Percentiles rank a stretch among this genome's conserved stretches.
Conservation (phyloP, 92 coral and sea anemone genomes). For the Phenganax marumi region DNA sequence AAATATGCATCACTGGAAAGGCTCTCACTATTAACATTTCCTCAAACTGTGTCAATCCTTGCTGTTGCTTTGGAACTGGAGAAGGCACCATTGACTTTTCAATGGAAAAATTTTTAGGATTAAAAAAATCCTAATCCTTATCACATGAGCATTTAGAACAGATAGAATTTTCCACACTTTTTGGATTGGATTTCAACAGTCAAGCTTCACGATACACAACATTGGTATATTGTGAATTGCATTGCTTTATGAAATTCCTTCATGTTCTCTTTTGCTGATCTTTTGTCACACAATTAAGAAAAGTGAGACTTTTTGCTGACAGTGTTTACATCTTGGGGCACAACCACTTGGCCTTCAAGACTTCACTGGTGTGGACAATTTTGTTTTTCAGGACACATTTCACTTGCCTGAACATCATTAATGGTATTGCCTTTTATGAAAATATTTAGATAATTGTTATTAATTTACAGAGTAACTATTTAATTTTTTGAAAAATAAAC, state of each 20-base stretch:
- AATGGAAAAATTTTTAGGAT: slow-evolving; percentile 54
- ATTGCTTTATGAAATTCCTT: slow-evolving; percentile 53
- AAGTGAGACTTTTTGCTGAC: too few species aligned
- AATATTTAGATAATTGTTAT: too few species aligned
- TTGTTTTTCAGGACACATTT: too few species aligned
- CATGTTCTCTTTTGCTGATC: slow-evolving; percentile 48
- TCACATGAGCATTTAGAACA: slow-evolving; percentile 60
- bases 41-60: too few species aligned
- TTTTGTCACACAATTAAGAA: slow-evolving; percentile 46
- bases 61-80: slow-evolving; percentile 58
- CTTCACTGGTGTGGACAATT: too few species aligned
- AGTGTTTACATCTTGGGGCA: neutral
- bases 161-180: slow-evolving; percentile 35
- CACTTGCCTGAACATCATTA: too few species aligned
- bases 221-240: slow-evolving; percentile 47
- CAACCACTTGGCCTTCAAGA: neutral
- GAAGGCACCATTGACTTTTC: slow-evolving; percentile 65
- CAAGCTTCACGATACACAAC: slow-evolving; percentile 46
- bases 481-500: too few species aligned
- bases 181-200: slow-evolving; percentile 33
- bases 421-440: too few species aligned
- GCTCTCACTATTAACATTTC: too few species aligned
- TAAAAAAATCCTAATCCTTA: too few species aligned
- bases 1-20: neutral
- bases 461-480: too few species aligned